These are phyloP conservation scores for Elephas maximus DNA, from an alignment of 2,113 vertebrate species.

Conservation along the genomic window DNA sequence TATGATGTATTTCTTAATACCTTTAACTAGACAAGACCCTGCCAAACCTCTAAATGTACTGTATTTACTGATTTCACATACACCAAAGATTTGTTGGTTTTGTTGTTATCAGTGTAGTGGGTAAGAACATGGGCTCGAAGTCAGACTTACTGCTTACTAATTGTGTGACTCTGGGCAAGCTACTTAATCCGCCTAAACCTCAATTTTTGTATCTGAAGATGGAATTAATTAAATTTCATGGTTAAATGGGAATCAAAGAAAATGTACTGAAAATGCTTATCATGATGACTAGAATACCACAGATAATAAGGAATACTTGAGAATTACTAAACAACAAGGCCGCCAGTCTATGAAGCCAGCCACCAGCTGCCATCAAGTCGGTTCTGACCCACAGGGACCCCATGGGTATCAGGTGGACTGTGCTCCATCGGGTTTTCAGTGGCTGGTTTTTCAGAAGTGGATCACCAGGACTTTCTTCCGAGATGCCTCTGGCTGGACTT, in stretches of 20 bases:
- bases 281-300: background rate
- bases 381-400: too few relatives aligned
- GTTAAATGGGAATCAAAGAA: constrained; percentile 3
- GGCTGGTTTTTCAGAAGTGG: too few relatives aligned
- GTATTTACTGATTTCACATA: constrained; percentile 4
- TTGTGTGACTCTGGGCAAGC: background rate
- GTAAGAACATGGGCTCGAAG: background rate
- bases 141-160: constrained; percentile 20
- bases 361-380: too few relatives aligned
- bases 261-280: constrained; percentile 31
- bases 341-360: too few relatives aligned
- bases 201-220: constrained; percentile 42
- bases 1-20: background rate
- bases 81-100: constrained; percentile 25
- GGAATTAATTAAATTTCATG: background rate
- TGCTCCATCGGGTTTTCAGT: too few relatives aligned
- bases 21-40: background rate
- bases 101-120: background rate
- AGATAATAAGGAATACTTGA: background rate
- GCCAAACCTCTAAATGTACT: background rate
- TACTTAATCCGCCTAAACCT: constrained; percentile 45
- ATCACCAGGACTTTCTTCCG: too few relatives aligned
- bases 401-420: too few relatives aligned
- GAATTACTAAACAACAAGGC: background rate
- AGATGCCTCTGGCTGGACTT: too few relatives aligned